A percentile compares a stretch with the other conserved stretches of the same genome.
phyloP scores from a whole-genome alignment of 1,140 invertebrate species.

The Rhopalosiphum padi region DNA sequence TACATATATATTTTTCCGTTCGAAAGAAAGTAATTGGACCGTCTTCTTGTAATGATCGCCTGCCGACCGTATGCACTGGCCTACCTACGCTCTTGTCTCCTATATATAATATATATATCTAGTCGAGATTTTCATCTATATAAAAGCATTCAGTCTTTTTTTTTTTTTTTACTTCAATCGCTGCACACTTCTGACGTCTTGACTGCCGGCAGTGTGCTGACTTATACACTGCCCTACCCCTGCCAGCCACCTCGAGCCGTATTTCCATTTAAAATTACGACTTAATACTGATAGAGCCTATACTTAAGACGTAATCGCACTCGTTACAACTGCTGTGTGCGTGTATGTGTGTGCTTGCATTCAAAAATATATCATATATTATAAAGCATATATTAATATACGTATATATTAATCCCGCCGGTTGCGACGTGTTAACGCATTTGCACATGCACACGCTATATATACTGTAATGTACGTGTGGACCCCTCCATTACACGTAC shows the following conservation, averaged over 20 bases:
- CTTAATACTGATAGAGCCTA: conserved; percentile 8
- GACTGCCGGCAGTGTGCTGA: background rate
- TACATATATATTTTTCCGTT: background rate
- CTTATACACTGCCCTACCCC: background rate
- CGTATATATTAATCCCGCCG: background rate
- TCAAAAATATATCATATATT: background rate
- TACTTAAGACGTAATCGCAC: conserved; percentile 10
- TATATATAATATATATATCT: background rate
- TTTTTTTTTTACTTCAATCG: background rate
- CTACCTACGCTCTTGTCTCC: conserved; percentile 40
- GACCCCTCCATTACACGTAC: background rate
- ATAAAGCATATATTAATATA: background rate
- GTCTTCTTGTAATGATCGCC: conserved; percentile 54
- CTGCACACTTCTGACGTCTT: conserved; percentile 25
- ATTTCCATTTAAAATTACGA: conserved; percentile 31
- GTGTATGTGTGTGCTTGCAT: background rate
- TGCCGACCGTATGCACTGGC: conserved; percentile 16
- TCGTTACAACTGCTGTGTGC: background rate
- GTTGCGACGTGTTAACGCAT: background rate
- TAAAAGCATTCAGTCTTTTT: background rate
- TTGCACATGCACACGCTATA: background rate
- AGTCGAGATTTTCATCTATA: conserved; percentile 47
- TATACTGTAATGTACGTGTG: background rate
- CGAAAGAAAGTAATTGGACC: conserved; percentile 53
- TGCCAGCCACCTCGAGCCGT: background rate